These are phyloP conservation scores for Nasonia vitripennis DNA, from an alignment of 1,140 invertebrate genomes.

Conservation along the genomic window DNA sequence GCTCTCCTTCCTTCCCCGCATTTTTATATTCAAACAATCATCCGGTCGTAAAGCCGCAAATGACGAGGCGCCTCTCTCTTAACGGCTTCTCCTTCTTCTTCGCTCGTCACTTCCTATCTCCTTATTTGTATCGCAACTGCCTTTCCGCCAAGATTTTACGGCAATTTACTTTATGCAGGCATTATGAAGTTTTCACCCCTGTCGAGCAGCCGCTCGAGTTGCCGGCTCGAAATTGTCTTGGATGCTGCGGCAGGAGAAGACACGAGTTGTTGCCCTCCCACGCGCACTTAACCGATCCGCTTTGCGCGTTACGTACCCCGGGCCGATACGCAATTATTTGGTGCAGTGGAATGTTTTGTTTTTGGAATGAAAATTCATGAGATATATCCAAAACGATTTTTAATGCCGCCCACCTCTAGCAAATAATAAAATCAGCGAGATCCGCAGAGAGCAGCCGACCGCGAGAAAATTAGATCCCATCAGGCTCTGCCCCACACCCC, in stretches of 20 bases:
- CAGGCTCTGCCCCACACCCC: slow-evolving; percentile 1
- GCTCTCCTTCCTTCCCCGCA: not conserved
- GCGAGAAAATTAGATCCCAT: slow-evolving; percentile 42
- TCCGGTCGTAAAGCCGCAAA: slow-evolving; percentile 45
- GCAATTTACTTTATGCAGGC: slow-evolving; percentile 70
- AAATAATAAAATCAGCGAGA: not conserved
- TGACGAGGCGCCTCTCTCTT: slow-evolving; percentile 43
- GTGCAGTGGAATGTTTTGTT: not conserved
- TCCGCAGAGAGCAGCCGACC: not conserved
- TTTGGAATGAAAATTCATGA: not conserved
- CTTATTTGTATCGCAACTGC: slow-evolving; percentile 66
- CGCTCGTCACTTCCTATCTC: slow-evolving; percentile 16
- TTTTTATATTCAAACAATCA: slow-evolving; percentile 51
- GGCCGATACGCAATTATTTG: not conserved
- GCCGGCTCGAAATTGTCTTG: not conserved
- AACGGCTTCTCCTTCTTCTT: slow-evolving; percentile 5
- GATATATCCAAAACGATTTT: not conserved
- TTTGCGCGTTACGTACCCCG: not conserved
- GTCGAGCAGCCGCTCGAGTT: not conserved
- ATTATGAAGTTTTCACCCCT: slow-evolving; percentile 66
- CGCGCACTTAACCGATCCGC: slow-evolving; percentile 10
- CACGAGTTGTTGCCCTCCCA: slow-evolving; percentile 9
- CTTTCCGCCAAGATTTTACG: slow-evolving; percentile 65
- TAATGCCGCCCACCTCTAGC: not conserved
- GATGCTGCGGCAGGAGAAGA: not conserved